Evolutionary conservation across 2,113 vertebrate species (phyloP).

Genomic region (Benitochromis conjunctus): DNA sequence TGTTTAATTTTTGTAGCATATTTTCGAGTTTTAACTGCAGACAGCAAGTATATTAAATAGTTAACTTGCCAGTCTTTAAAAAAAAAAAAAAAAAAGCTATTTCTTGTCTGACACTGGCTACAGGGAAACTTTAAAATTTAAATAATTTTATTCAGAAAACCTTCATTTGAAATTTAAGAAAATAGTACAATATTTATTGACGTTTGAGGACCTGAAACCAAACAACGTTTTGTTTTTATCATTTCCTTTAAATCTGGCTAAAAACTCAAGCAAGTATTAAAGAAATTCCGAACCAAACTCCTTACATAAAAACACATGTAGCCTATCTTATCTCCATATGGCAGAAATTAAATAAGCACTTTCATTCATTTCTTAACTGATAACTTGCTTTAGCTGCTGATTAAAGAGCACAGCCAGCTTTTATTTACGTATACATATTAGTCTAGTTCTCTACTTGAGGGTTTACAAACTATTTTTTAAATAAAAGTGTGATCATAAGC

Average conservation of each 20-base stretch:
- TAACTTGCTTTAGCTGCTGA: conserved; percentile 35
- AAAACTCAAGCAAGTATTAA: neutral
- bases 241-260: neutral
- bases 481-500: neutral
- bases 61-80: neutral
- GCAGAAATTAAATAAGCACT: conserved; percentile 11
- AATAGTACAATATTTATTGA: neutral
- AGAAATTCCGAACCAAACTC: neutral
- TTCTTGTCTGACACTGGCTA: neutral
- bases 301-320: neutral
- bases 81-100: neutral
- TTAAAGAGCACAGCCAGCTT: conserved; percentile 30
- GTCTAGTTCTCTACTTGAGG: neutral
- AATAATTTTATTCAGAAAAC: neutral
- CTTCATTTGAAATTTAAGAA: neutral
- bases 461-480: neutral
- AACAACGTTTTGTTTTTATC: neutral
- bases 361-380: conserved; percentile 42
- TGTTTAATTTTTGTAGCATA: neutral
- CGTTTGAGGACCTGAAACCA: neutral
- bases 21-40: neutral
- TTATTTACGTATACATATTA: neutral
- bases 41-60: neutral
- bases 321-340: neutral
- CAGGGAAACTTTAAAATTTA: neutral